A percentile compares a stretch with the other conserved stretches of the same genome.
Evolutionary conservation across 2,113 vertebrate species (phyloP).

Genomic region (Chlorodrepanis virens): DNA sequence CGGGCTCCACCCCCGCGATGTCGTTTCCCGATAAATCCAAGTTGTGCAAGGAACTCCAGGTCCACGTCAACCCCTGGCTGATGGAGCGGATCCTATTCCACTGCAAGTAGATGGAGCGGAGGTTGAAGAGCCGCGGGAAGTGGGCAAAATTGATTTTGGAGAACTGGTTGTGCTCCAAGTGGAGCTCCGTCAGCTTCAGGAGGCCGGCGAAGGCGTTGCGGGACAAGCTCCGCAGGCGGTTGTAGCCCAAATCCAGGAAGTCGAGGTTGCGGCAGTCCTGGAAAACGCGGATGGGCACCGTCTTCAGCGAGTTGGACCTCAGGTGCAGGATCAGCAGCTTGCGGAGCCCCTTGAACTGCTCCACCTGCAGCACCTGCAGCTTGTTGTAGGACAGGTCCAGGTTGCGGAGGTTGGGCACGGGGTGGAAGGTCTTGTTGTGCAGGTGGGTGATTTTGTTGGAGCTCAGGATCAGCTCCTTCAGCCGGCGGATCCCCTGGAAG

Average conservation of each 20-base stretch:
- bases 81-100: slow-evolving; percentile 93
- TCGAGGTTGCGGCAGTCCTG: slow-evolving; percentile 96
- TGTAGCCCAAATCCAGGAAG: slow-evolving; percentile 95
- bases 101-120: slow-evolving; percentile 92
- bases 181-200: slow-evolving; percentile 91
- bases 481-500: slow-evolving; percentile 90
- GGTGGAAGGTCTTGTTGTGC: slow-evolving; percentile 91
- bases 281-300: slow-evolving; percentile 89
- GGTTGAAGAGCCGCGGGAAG: slow-evolving; percentile 93
- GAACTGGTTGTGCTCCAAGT: slow-evolving; percentile 97
- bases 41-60: slow-evolving; percentile 97
- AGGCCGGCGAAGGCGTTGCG: slow-evolving; percentile 94
- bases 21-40: slow-evolving; percentile 96
- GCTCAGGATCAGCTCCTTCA: slow-evolving; percentile 96
- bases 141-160: slow-evolving; percentile 96
- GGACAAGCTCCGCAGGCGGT: slow-evolving; percentile 91
- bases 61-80: slow-evolving; percentile 92
- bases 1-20: slow-evolving; percentile 84
- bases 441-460: slow-evolving; percentile 93
- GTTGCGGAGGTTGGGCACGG: slow-evolving; percentile 93
- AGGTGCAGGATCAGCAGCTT: slow-evolving; percentile 94
- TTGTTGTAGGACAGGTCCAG: slow-evolving; percentile 98
- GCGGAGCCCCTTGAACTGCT: slow-evolving; percentile 90
- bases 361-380: slow-evolving; percentile 85
- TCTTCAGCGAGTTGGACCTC: slow-evolving; percentile 92